These are phyloP conservation scores for Polyodon spathula DNA, from an alignment of 2,113 vertebrate genomes.

Conservation along the genomic window DNA sequence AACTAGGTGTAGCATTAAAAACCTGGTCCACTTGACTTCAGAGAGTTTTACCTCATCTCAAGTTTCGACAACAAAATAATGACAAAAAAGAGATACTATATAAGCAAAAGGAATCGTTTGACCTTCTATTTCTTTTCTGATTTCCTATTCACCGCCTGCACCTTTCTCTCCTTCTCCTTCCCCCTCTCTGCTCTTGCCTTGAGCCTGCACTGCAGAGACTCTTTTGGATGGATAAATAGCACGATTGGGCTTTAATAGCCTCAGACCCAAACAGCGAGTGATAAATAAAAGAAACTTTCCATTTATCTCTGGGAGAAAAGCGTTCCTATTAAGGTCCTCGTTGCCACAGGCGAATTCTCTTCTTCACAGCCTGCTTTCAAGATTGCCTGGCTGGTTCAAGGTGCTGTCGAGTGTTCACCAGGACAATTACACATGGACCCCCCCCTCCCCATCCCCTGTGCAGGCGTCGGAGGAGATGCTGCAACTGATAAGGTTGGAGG, in stretches of 20 bases:
- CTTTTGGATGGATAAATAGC: slow-evolving; percentile 69
- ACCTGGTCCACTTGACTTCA: neutral
- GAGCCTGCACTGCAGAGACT: slow-evolving; percentile 58
- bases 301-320: slow-evolving; percentile 70
- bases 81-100: slow-evolving; percentile 40
- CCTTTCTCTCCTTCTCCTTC: slow-evolving; percentile 40
- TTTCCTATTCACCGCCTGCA: slow-evolving; percentile 42
- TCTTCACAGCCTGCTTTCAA: slow-evolving; percentile 62
- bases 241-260: slow-evolving; percentile 64
- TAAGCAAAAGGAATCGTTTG: slow-evolving; percentile 61
- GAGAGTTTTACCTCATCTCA: neutral
- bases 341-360: slow-evolving; percentile 63
- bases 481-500: slow-evolving; percentile 55
- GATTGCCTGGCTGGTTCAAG: slow-evolving; percentile 73
- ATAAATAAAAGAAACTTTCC: slow-evolving; percentile 77
- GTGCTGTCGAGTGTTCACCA: slow-evolving; percentile 71
- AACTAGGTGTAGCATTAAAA: neutral
- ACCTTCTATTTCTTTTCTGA: slow-evolving; percentile 60
- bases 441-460: slow-evolving; percentile 44
- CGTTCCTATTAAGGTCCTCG: slow-evolving; percentile 65
- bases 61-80: neutral
- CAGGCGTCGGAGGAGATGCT: slow-evolving; percentile 60
- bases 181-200: slow-evolving; percentile 50
- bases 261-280: slow-evolving; percentile 65
- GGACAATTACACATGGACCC: slow-evolving; percentile 72